phyloP scores from a whole-genome alignment of 2,113 vertebrate genomes.

The Paraplagusia blochii region DNA sequence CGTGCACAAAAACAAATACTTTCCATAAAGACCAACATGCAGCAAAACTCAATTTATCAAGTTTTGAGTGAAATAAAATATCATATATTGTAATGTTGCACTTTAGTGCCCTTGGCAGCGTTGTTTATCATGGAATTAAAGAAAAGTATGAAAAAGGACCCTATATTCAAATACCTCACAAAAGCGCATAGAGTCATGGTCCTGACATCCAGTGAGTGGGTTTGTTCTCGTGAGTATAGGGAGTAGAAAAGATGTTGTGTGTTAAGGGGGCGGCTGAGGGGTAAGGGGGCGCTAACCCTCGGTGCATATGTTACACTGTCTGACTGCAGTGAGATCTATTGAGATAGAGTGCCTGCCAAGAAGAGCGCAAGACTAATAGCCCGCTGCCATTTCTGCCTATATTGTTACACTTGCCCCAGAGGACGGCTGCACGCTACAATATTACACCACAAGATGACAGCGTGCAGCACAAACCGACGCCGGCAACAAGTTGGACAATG shows the following conservation, averaged over 20 bases:
- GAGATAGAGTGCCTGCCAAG: slow-evolving; percentile 64
- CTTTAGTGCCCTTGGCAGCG: slow-evolving; percentile 34
- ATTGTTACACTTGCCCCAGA: slow-evolving; percentile 55
- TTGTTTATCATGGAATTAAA: slow-evolving; percentile 44
- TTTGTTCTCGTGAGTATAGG: slow-evolving; percentile 36
- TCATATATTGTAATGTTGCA: slow-evolving; percentile 44
- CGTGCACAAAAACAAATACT: slow-evolving; percentile 10
- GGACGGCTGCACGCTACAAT: slow-evolving; percentile 34
- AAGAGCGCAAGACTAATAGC: slow-evolving; percentile 61
- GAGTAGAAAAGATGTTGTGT: slow-evolving; percentile 49
- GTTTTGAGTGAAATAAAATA: slow-evolving; percentile 31
- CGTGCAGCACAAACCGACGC: slow-evolving; percentile 20
- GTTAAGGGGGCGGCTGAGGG: slow-evolving; percentile 20
- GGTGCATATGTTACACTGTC: slow-evolving; percentile 48
- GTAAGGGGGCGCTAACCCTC: slow-evolving; percentile 13
- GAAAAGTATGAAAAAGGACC: slow-evolving; percentile 41
- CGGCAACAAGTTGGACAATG: slow-evolving; percentile 36
- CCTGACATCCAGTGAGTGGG: slow-evolving; percentile 39
- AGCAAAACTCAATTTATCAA: slow-evolving; percentile 37
- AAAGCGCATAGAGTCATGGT: slow-evolving; percentile 21
- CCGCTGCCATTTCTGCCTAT: slow-evolving; percentile 59
- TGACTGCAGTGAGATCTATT: slow-evolving; percentile 55
- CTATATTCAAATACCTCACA: slow-evolving; percentile 35
- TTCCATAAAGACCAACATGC: slow-evolving; percentile 18
- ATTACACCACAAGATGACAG: slow-evolving; percentile 44